phyloP scores from a whole-genome alignment of 2,113 vertebrate genomes.

The Machaerirhynchus nigripectus region DNA sequence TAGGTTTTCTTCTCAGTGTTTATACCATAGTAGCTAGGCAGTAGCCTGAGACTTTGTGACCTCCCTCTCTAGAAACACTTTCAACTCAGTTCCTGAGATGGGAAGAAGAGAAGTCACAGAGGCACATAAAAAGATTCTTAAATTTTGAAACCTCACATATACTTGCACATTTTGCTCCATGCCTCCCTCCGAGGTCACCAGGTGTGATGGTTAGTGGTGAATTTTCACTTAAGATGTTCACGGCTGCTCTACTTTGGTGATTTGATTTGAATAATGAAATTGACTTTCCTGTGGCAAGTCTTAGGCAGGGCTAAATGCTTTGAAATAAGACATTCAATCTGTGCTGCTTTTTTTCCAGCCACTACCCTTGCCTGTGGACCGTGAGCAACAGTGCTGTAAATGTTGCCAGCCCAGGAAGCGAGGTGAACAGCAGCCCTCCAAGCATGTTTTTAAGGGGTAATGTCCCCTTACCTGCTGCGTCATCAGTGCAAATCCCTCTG shows the following conservation, averaged over 20 bases:
- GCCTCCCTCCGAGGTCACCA: not conserved
- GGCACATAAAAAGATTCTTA: not conserved
- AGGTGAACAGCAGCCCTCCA: constrained; percentile 59
- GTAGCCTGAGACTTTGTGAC: not conserved
- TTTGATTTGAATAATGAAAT: not conserved
- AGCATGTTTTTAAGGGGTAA: constrained; percentile 76
- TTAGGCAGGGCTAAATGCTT: not conserved
- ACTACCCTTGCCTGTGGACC: constrained; percentile 91
- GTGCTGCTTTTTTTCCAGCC: constrained; percentile 69
- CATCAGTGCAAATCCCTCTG: constrained; percentile 61
- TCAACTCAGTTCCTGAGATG: not conserved
- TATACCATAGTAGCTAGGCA: not conserved
- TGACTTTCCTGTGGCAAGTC: not conserved
- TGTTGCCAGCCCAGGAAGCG: constrained; percentile 49
- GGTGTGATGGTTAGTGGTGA: not conserved
- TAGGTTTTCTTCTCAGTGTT: not conserved
- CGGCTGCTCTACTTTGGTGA: not conserved
- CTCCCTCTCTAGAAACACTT: not conserved
- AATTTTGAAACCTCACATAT: not conserved
- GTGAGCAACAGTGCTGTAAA: constrained; percentile 74
- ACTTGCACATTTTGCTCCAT: not conserved
- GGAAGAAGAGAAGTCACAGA: not conserved
- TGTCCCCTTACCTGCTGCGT: constrained; percentile 69
- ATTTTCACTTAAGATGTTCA: not conserved
- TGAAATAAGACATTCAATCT: not conserved